Evolutionary conservation across 2,113 vertebrate genomes (phyloP), one percentile per base, ranked within the genome.

Genomic region (Xenopus laevis): DNA sequence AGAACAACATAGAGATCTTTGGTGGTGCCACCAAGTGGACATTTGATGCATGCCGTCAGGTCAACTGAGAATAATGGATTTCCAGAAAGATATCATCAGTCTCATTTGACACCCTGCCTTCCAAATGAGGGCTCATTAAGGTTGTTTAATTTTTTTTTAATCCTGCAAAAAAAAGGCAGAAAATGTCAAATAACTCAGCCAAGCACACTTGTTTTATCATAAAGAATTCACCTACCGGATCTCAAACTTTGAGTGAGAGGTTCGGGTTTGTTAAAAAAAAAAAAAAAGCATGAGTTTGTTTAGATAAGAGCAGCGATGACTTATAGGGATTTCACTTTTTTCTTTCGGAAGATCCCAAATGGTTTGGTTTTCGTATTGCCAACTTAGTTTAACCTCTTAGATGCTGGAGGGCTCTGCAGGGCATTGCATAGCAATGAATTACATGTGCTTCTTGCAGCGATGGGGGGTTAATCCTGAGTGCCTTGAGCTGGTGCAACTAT

Each of bases 1-100:
- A 98, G 84, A 82, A 83, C 85, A 95, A 91, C 88, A 94, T 98
- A 1, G 96, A 99, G 77, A 90, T 97, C 83, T 98, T 93, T 4
- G 97, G 97, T 0, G 97, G 97, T 15, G 93, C 95, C 30, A 95
- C 94, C 85, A 98, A 98, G 86, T 97, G 96, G 96, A 95, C 94
- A 83, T 99, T 98, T 16, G 96, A 98, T 84, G 94, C 95, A 64
- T 99, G 97, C 57, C 94, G 94, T 80, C 94, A 94, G 81, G 86
- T 93, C 91, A 98, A 96, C 93, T 98, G 91, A 94, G 71, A 73
- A 0, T 66, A 52, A 21, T 21, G 10, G 1, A 4, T 78, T 79
- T 44, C 30, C n/a, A 46, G 83, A 80, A 72, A 33, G 6, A 69
- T 71, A 61, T 30, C 67, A 75, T 21, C 72, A 7, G 16, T 65